Conservation (phyloP, 1,140 invertebrate species). For the Cepaea nemoralis region DNA sequence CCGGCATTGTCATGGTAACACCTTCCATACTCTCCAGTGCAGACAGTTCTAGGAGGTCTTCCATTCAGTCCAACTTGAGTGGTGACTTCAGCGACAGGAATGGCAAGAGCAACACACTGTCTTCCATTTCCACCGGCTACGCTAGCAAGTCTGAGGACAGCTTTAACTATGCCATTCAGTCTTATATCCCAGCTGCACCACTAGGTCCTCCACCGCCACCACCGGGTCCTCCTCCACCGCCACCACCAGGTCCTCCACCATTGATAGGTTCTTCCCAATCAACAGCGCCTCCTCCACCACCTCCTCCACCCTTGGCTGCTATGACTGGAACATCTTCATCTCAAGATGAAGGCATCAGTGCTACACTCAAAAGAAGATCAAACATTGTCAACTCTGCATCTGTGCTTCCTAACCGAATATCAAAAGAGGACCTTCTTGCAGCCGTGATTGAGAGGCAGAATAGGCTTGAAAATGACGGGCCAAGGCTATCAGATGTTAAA, state of each 20-base stretch:
- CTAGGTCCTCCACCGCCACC: conserved; percentile 41
- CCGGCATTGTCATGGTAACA: not conserved
- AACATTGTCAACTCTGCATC: not conserved
- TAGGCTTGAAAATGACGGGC: conserved; percentile 57
- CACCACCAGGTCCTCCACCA: not conserved
- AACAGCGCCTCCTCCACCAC: conserved; percentile 43
- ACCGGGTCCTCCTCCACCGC: conserved; percentile 45
- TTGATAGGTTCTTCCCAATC: too few relatives aligned
- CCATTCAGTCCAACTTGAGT: conserved; percentile 44
- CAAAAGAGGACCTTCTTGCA: conserved; percentile 54
- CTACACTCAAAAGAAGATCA: not conserved
- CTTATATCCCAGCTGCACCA: conserved; percentile 39
- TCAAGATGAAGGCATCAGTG: conserved; percentile 20
- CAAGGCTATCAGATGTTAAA: conserved; percentile 38
- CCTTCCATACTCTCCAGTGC: conserved; percentile 50
- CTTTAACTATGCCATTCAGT: not conserved
- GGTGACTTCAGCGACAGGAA: conserved; percentile 42
- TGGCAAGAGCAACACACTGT: not conserved
- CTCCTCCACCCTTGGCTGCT: conserved; percentile 26
- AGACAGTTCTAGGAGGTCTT: conserved; percentile 46
- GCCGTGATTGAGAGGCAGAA: conserved; percentile 57
- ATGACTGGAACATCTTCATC: not conserved
- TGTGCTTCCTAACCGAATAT: conserved; percentile 31
- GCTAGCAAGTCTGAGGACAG: not conserved
- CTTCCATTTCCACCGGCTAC: not conserved